These are phyloP conservation scores for Fistularia tabacaria DNA, from an alignment of 2,797 vertebrate genomes.

Conservation along the genomic window DNA sequence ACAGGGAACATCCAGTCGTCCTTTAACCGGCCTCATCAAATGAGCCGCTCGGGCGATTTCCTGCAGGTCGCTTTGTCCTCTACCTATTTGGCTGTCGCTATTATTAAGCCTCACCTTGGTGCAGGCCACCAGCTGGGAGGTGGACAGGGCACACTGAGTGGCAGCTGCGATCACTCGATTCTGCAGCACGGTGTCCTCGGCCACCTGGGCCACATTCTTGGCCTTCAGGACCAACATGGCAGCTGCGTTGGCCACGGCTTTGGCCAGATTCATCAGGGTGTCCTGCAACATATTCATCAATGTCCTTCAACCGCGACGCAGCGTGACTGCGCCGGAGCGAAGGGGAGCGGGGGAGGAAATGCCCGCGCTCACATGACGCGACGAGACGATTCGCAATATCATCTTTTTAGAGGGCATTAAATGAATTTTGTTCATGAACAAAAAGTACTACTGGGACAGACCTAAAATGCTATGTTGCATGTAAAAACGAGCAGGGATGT, in stretches of 20 bases:
- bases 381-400: too few species aligned
- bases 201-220: constrained; percentile 97
- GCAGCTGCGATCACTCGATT: constrained; percentile 97
- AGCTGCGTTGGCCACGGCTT: constrained; percentile 97
- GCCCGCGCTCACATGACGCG: neutral
- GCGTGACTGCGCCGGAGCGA: constrained; percentile 34
- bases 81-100: constrained; percentile 15
- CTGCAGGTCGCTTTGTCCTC: constrained; percentile 12
- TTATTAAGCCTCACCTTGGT: constrained; percentile 79
- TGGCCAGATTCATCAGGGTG: constrained; percentile 97
- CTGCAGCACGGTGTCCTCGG: constrained; percentile 91
- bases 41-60: neutral
- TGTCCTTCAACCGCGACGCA: constrained; percentile 54
- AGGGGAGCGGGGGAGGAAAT: neutral
- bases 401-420: too few species aligned
- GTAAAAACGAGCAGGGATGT: too few species aligned
- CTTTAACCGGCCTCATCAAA: too few species aligned
- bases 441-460: too few species aligned
- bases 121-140: constrained; percentile 97
- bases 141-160: constrained; percentile 96
- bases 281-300: constrained; percentile 79
- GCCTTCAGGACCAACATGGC: constrained; percentile 98
- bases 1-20: too few species aligned
- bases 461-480: too few species aligned
- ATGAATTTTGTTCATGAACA: too few species aligned